Conservation (phyloP, 2,113 vertebrate species). For the Corydoras sp. region DNA sequence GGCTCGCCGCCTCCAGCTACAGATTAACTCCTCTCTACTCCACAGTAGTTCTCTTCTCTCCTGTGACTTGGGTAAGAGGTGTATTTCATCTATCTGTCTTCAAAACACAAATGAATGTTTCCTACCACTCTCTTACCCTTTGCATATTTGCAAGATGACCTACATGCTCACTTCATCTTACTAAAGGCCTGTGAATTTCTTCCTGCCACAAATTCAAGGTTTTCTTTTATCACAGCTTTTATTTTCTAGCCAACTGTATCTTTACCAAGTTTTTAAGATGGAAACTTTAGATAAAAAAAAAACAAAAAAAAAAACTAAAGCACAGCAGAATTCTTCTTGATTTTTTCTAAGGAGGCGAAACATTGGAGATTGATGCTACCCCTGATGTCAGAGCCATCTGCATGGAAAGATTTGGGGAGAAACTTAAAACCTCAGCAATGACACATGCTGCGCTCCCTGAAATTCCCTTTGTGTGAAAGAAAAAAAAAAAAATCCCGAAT, state of each 20-base stretch:
- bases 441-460: conserved; percentile 3
- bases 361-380: conserved; percentile 1
- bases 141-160: not conserved
- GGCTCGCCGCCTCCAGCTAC: not conserved
- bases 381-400: not conserved
- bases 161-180: not conserved
- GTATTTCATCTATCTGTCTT: conserved; percentile 9
- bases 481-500: too few species aligned
- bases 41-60: conserved; percentile 7
- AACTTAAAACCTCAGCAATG: not conserved
- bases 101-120: conserved; percentile 13
- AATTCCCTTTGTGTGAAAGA: not conserved
- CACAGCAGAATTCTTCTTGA: conserved; percentile 12
- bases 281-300: conserved; percentile 13
- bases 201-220: conserved; percentile 23
- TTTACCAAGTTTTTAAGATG: conserved; percentile 1
- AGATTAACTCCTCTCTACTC: conserved; percentile 3
- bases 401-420: conserved; percentile 6
- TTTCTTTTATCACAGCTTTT: conserved; percentile 4
- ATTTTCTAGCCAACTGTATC: not conserved
- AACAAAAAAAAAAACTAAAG: too few species aligned
- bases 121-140: not conserved
- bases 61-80: conserved; percentile 1
- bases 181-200: not conserved
- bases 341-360: conserved; percentile 13